Percentiles rank a stretch among this genome's conserved stretches.
Conservation (phyloP, 1,140 invertebrate species). For the Papilio helenus region DNA sequence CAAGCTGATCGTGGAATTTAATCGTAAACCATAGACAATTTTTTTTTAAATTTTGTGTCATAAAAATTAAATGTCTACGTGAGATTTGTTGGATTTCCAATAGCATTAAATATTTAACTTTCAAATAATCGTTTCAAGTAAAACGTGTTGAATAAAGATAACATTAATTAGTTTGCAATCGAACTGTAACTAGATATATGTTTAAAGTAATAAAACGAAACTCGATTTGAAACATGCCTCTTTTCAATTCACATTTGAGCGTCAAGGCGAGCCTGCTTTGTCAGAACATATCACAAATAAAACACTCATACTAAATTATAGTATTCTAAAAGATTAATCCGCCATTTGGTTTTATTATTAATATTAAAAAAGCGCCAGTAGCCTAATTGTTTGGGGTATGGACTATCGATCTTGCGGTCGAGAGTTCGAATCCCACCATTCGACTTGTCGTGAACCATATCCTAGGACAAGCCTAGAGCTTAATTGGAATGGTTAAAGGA, state of each 20-base stretch:
- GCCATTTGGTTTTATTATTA: neutral
- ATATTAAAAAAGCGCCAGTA: no score
- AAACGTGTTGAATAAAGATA: slow-evolving; percentile 1
- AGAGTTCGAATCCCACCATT: no score
- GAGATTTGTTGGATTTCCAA: neutral
- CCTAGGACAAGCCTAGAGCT: no score
- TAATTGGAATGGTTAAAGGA: no score
- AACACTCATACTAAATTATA: neutral
- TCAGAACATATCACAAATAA: neutral
- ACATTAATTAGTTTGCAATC: slow-evolving; percentile 15
- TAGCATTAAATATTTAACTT: neutral
- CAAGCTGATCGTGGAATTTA: no score
- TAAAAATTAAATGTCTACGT: neutral
- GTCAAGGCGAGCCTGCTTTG: slow-evolving; percentile 19
- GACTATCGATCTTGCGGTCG: no score
- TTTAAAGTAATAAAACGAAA: slow-evolving; percentile 27
- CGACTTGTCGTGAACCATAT: no score
- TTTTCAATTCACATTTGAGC: slow-evolving; percentile 22
- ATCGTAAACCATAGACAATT: neutral
- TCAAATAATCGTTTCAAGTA: slow-evolving; percentile 1
- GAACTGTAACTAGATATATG: slow-evolving; percentile 18
- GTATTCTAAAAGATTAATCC: neutral
- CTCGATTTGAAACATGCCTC: slow-evolving; percentile 19
- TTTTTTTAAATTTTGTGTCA: neutral
- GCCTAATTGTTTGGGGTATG: no score